phyloP scores from a whole-genome alignment of 1,140 invertebrate species.

The Neodiprion fabricii region DNA sequence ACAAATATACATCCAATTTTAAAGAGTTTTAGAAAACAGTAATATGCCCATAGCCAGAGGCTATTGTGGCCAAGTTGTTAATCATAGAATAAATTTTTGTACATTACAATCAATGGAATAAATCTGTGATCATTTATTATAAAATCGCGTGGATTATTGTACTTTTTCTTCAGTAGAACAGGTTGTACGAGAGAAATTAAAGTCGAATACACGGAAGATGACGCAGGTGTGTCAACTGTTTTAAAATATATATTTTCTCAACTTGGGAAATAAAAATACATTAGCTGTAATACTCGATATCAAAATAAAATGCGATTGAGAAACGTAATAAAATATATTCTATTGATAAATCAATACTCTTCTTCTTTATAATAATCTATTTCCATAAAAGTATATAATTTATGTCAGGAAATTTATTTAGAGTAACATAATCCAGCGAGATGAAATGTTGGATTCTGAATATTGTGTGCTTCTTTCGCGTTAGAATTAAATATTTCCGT shows the following conservation, averaged over 20 bases:
- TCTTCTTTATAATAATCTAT: not conserved
- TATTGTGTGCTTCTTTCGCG: conserved; percentile 7
- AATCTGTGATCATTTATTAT: not conserved
- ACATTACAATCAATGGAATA: not conserved
- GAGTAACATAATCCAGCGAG: not conserved
- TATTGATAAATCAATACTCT: not conserved
- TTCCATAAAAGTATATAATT: conserved; percentile 23
- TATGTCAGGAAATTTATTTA: conserved; percentile 13
- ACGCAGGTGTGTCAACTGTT: not conserved
- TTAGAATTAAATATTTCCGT: conserved; percentile 6
- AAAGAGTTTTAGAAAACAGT: conserved; percentile 91
- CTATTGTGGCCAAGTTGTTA: not conserved
- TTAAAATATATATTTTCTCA: conserved; percentile 29
- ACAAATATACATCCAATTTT: conserved; percentile 97
- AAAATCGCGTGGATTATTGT: not conserved
- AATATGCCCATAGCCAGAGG: conserved; percentile 25
- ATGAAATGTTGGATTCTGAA: conserved; percentile 1
- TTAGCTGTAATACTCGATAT: conserved; percentile 22
- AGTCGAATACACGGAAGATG: not conserved
- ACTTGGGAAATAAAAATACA: conserved; percentile 22
- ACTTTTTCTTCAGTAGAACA: not conserved
- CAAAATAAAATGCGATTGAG: conserved; percentile 35
- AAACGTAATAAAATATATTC: conserved; percentile 24
- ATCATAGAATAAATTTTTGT: not conserved
- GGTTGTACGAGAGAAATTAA: not conserved